Conservation (phyloP, 1,140 invertebrate species). For the Anthonomus grandis region DNA sequence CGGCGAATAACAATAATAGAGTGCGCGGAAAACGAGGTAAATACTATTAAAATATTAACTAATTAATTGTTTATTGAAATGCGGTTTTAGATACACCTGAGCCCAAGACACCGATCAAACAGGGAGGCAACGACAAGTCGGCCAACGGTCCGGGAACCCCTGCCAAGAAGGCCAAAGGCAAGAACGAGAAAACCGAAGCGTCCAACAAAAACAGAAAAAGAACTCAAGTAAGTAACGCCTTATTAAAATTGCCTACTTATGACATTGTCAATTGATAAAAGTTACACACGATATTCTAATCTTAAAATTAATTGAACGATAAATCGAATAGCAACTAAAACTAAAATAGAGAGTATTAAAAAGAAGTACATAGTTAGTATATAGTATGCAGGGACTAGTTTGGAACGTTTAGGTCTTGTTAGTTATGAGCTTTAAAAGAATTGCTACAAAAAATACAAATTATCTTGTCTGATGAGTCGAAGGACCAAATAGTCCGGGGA, state of each 20-base stretch:
- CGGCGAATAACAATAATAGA: conserved; percentile 50
- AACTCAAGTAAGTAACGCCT: conserved; percentile 52
- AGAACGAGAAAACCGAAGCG: conserved; percentile 53
- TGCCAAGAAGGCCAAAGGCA: conserved; percentile 51
- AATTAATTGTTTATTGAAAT: background rate
- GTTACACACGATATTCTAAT: background rate
- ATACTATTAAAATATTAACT: conserved; percentile 1
- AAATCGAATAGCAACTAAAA: too few relatives aligned
- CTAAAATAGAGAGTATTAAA: too few relatives aligned
- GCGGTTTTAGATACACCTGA: conserved; percentile 64
- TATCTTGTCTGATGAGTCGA: too few relatives aligned
- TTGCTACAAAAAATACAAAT: too few relatives aligned
- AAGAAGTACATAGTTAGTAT: too few relatives aligned
- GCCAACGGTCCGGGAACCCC: conserved; percentile 27
- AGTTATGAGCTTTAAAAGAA: too few relatives aligned
- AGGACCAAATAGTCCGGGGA: too few relatives aligned
- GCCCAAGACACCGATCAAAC: conserved; percentile 56
- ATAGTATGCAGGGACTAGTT: too few relatives aligned
- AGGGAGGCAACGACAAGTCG: conserved; percentile 50
- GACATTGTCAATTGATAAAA: background rate
- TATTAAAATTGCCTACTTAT: background rate
- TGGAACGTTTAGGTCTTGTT: too few relatives aligned
- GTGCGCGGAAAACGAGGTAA: conserved; percentile 47
- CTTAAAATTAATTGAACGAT: background rate
- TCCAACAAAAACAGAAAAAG: conserved; percentile 73